Percentiles rank a stretch among this genome's conserved stretches.
Evolutionary conservation across 2,888 invertebrate genomes (phyloP).

Genomic region (Calliscelio sp.): DNA sequence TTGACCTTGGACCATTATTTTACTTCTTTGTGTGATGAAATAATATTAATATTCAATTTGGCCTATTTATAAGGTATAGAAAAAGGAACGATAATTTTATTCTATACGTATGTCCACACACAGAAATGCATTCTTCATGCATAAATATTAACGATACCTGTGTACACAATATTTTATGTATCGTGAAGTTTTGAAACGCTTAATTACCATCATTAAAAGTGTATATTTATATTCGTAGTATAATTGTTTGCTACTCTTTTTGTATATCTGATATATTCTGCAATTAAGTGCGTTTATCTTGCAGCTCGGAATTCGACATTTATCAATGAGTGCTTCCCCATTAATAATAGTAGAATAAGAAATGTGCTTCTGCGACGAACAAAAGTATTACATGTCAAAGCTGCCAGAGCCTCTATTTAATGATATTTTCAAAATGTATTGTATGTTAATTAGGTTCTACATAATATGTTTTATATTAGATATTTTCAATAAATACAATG

Average conservation of each 20-base stretch:
- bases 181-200: conserved; percentile 6
- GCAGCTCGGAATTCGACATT: not conserved
- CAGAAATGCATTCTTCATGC: conserved; percentile 15
- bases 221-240: conserved; percentile 13
- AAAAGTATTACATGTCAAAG: conserved; percentile 78
- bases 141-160: not conserved
- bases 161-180: not conserved
- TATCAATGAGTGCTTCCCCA: conserved; percentile 65
- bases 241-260: too few relatives aligned
- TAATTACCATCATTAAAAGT: conserved; percentile 20
- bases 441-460: too few relatives aligned
- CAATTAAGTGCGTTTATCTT: not conserved
- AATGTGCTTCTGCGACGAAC: conserved; percentile 84
- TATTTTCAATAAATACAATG: too few relatives aligned
- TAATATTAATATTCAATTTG: conserved; percentile 24
- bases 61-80: conserved; percentile 26
- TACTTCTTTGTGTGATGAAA: conserved; percentile 1
- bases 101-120: not conserved
- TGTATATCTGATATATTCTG: too few relatives aligned
- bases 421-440: not conserved
- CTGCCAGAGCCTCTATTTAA: conserved; percentile 80
- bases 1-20: conserved; percentile 23
- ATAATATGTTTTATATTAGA: too few relatives aligned
- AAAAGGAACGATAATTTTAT: conserved; percentile 6
- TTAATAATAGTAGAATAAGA: conserved; percentile 63